A percentile compares a stretch with the other conserved stretches of the same genome.
Conservation (phyloP, 2,797 vertebrate genomes). For the Epinephelus awoara region DNA sequence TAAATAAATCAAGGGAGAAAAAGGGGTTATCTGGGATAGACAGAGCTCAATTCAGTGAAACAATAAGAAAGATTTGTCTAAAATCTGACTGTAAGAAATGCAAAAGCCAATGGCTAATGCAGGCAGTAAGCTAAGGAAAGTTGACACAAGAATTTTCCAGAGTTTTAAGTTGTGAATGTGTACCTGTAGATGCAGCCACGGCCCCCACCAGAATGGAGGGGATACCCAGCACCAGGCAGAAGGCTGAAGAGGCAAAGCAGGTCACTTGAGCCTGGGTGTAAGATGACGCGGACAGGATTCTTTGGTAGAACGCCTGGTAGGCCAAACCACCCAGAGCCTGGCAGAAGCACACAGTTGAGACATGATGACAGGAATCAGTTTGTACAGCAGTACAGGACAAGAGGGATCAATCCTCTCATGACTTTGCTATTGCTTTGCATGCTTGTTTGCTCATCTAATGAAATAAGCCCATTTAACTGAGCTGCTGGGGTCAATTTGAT, state of each 20-base stretch:
- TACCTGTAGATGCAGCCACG: constrained; percentile 82
- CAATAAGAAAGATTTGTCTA: background rate
- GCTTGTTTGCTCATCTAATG: constrained; percentile 9
- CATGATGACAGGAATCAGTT: constrained; percentile 37
- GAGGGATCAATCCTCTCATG: constrained; percentile 1
- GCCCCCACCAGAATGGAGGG: constrained; percentile 82
- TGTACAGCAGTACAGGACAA: constrained; percentile 12
- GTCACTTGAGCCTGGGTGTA: constrained; percentile 83
- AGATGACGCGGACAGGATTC: constrained; percentile 81
- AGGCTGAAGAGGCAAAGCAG: constrained; percentile 78
- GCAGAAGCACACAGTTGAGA: constrained; percentile 54
- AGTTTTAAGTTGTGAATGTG: background rate
- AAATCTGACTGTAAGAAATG: background rate
- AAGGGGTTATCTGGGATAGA: background rate
- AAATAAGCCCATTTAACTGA: constrained; percentile 17
- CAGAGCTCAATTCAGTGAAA: background rate
- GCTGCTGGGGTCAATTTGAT: constrained; percentile 11
- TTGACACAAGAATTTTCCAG: background rate
- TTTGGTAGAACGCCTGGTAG: constrained; percentile 84
- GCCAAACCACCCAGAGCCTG: constrained; percentile 81
- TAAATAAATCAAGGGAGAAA: background rate
- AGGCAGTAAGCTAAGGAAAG: too few species aligned
- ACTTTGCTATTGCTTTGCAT: constrained; percentile 20
- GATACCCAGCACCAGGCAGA: constrained; percentile 83
- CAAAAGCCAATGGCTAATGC: background rate